Evolutionary conservation across 2,888 invertebrate species (phyloP).

Genomic region (Smittia aterrima): DNA sequence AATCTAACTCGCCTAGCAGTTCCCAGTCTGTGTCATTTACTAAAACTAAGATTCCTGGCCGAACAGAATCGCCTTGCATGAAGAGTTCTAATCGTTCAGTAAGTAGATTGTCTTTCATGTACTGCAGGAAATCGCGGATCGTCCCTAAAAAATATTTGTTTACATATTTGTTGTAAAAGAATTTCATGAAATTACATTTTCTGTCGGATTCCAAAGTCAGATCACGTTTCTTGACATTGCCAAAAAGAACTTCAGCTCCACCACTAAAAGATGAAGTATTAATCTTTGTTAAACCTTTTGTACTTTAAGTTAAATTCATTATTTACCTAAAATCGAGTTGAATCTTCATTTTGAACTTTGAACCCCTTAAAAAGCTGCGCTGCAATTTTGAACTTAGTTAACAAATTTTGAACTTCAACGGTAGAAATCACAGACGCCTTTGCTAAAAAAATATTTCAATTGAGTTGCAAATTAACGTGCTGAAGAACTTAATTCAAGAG

Average conservation of each 20-base stretch:
- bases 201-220: conserved; percentile 62
- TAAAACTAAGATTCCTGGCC: conserved; percentile 91
- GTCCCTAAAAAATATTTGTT: conserved; percentile 59
- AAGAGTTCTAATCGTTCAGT: conserved; percentile 78
- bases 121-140: conserved; percentile 68
- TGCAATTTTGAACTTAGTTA: neutral
- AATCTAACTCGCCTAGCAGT: conserved; percentile 71
- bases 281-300: neutral
- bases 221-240: conserved; percentile 72
- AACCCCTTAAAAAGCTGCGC: neutral
- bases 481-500: neutral
- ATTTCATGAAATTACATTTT: conserved; percentile 49
- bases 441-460: too few species aligned
- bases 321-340: neutral
- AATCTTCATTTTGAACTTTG: neutral
- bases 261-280: conserved; percentile 62
- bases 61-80: conserved; percentile 55
- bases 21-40: conserved; percentile 98
- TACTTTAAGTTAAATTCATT: neutral
- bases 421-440: too few species aligned
- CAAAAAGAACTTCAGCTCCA: conserved; percentile 88
- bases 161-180: neutral
- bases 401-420: neutral
- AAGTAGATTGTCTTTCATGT: conserved; percentile 82
- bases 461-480: too few species aligned